Conservation (phyloP, 2,888 invertebrate genomes). For the Slavum lentiscoides region DNA sequence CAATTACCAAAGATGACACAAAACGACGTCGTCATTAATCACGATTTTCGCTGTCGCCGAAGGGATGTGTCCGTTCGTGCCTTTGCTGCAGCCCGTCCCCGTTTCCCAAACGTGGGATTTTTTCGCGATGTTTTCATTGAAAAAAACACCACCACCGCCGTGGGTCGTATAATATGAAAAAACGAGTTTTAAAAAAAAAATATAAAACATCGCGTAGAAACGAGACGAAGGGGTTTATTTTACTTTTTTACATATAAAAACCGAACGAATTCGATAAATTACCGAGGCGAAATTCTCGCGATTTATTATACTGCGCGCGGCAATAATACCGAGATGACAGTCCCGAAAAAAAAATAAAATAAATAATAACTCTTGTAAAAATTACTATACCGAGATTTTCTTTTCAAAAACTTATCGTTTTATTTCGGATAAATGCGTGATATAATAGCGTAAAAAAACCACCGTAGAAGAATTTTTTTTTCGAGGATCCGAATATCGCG, state of each 20-base stretch:
- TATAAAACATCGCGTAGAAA: constrained; percentile 28
- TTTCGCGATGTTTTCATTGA: constrained; percentile 46
- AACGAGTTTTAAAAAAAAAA: constrained; percentile 40
- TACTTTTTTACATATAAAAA: constrained; percentile 2
- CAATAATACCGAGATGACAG: too few relatives aligned
- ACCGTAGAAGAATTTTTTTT: too few relatives aligned
- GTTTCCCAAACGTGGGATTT: neutral
- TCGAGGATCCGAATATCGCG: too few relatives aligned
- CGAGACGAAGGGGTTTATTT: neutral
- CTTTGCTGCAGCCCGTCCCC: constrained; percentile 6
- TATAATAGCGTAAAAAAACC: too few relatives aligned
- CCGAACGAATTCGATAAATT: constrained; percentile 1
- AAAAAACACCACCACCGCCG: neutral
- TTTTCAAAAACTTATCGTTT: too few relatives aligned
- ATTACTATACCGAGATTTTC: too few relatives aligned
- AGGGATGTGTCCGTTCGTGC: constrained; percentile 48
- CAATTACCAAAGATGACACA: constrained; percentile 52
- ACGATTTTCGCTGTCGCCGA: constrained; percentile 41
- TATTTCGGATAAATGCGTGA: too few relatives aligned
- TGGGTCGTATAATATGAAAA: neutral
- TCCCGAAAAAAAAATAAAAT: too few relatives aligned
- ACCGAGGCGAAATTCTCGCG: neutral
- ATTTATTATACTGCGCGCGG: too few relatives aligned
- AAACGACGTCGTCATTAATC: constrained; percentile 51
- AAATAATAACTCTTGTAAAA: too few relatives aligned